Conservation (phyloP, 2,113 vertebrate genomes). For the Rhabdornis inornatus region DNA sequence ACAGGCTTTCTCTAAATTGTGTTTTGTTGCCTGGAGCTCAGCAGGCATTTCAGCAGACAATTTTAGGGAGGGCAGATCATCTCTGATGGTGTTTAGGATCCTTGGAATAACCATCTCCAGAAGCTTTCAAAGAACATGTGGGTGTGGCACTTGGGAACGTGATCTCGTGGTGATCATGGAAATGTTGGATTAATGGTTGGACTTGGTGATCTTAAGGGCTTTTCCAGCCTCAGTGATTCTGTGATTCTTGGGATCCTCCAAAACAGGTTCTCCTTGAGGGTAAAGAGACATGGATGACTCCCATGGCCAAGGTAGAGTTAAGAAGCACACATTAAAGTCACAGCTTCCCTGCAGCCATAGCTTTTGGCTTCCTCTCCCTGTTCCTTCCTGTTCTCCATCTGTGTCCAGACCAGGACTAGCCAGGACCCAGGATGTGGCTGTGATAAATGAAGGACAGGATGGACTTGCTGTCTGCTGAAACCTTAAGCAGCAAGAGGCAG, state of each 20-base stretch:
- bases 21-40: background rate
- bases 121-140: background rate
- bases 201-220: background rate
- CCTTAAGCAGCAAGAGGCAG: fast-evolving
- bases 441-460: background rate
- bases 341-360: background rate
- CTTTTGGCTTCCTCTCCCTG: background rate
- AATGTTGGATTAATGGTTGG: background rate
- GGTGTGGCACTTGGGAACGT: background rate
- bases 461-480: background rate
- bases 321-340: background rate
- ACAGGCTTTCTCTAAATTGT: background rate
- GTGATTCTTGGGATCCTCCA: background rate
- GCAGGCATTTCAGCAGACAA: background rate
- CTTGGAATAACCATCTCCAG: background rate
- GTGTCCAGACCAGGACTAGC: background rate
- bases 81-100: background rate
- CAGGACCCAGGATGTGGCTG: background rate
- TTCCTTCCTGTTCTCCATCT: background rate
- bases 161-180: background rate
- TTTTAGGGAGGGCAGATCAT: background rate
- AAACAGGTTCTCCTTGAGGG: background rate
- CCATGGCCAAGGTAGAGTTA: background rate
- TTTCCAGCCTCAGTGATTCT: background rate
- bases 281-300: background rate